These are phyloP conservation scores for Silurus glanis DNA, from an alignment of 2,113 vertebrate genomes.

Conservation along the genomic window DNA sequence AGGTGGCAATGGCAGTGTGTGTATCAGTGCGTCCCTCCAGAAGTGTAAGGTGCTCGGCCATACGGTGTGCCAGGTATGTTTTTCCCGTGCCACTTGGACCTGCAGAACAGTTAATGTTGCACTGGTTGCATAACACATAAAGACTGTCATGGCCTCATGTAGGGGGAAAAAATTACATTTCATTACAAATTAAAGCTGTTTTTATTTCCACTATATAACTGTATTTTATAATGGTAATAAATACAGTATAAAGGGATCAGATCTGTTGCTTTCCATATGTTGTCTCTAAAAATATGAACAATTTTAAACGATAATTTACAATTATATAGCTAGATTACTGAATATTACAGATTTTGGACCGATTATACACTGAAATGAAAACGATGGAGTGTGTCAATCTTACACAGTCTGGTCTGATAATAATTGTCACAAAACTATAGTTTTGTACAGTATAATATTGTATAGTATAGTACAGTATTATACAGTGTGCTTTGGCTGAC, in stretches of 20 bases:
- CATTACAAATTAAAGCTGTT: background rate
- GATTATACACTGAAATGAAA: no score
- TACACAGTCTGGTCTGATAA: no score
- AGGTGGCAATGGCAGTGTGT: constrained; percentile 85
- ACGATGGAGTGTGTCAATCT: no score
- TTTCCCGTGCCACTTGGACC: constrained; percentile 95
- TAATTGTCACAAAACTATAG: background rate
- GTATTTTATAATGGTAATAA: background rate
- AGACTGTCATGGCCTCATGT: background rate
- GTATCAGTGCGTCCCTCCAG: constrained; percentile 81
- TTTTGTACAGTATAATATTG: background rate
- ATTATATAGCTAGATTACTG: background rate
- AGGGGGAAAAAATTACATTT: background rate
- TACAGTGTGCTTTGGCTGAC: no score
- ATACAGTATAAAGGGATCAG: background rate
- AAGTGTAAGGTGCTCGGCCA: constrained; percentile 84
- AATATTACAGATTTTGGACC: no score
- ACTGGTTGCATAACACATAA: background rate
- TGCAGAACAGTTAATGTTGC: constrained; percentile 22
- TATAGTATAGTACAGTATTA: background rate
- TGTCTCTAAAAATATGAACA: no score
- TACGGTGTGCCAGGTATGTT: constrained; percentile 89
- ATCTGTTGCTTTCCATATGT: no score
- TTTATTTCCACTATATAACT: background rate
- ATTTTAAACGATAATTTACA: background rate